Conservation (phyloP, 2,797 vertebrate species). For the Phrynocephalus guinanensis region DNA sequence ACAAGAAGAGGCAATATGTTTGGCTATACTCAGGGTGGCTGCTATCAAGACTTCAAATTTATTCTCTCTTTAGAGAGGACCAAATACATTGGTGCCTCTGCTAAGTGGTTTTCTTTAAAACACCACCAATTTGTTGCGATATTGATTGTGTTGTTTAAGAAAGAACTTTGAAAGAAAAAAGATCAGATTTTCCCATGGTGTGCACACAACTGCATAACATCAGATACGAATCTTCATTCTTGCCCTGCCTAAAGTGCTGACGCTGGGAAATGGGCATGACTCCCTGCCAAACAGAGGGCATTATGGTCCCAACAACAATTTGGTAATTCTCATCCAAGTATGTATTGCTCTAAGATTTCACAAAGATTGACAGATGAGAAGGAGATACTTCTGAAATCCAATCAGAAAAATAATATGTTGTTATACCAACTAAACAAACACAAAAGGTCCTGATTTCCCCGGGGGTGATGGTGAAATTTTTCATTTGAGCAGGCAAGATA, state of each 20-base stretch:
- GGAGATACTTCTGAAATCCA: background rate
- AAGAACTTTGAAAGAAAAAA: constrained; percentile 6
- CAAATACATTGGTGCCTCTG: background rate
- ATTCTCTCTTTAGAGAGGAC: constrained; percentile 17
- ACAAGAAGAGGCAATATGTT: constrained; percentile 25
- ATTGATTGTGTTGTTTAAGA: constrained; percentile 33
- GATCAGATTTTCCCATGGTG: constrained; percentile 15
- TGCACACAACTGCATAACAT: background rate
- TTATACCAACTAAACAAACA: background rate
- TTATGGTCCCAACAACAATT: background rate
- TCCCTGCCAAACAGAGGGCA: background rate
- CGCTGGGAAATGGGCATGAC: background rate
- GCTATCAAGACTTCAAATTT: constrained; percentile 25
- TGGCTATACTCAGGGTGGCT: background rate
- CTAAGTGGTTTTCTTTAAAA: constrained; percentile 26
- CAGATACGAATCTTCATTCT: constrained; percentile 13
- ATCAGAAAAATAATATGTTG: background rate
- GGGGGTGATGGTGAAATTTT: background rate
- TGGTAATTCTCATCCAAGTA: background rate
- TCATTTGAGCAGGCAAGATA: background rate
- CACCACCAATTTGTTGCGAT: constrained; percentile 20
- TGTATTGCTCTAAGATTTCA: background rate
- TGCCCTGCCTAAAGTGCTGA: constrained; percentile 24
- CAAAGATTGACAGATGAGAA: background rate
- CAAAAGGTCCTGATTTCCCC: background rate